A percentile compares a stretch with the other conserved stretches of the same genome.
These are phyloP conservation scores for Drosophila pseudoananassae DNA, from an alignment of 1,140 invertebrate genomes.

Conservation along the genomic window DNA sequence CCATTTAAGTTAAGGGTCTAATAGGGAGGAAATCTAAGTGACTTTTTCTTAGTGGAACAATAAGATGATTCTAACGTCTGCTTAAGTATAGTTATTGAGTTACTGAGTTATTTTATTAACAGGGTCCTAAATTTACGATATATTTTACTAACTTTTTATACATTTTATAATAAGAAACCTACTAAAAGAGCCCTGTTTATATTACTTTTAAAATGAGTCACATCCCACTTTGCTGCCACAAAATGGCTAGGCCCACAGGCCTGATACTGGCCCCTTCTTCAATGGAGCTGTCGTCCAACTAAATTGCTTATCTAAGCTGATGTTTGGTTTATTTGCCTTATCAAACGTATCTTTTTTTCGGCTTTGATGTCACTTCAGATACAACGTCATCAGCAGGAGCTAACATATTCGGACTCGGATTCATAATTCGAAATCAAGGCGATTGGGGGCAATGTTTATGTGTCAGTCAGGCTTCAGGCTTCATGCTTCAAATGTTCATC, in stretches of 20 bases:
- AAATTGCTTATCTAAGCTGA: constrained; percentile 55
- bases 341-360: constrained; percentile 38
- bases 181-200: neutral
- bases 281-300: constrained; percentile 48
- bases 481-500: constrained; percentile 25
- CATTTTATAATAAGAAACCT: too few relatives aligned
- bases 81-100: too few relatives aligned
- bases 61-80: too few relatives aligned
- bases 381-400: constrained; percentile 43
- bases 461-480: constrained; percentile 43
- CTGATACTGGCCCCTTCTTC: constrained; percentile 2
- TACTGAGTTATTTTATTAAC: too few relatives aligned
- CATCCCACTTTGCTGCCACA: neutral
- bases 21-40: neutral
- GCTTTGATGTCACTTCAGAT: constrained; percentile 69
- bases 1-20: neutral
- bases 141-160: too few relatives aligned
- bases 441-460: constrained; percentile 54
- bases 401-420: constrained; percentile 19
- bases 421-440: constrained; percentile 7
- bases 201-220: too few relatives aligned
- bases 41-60: neutral
- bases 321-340: constrained; percentile 74
- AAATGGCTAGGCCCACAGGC: constrained; percentile 4
- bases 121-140: too few relatives aligned